A percentile compares a stretch with the other conserved stretches of the same genome.
These are phyloP conservation scores for Xiphophorus maculatus DNA, from an alignment of 2,113 vertebrate genomes.

Conservation along the genomic window DNA sequence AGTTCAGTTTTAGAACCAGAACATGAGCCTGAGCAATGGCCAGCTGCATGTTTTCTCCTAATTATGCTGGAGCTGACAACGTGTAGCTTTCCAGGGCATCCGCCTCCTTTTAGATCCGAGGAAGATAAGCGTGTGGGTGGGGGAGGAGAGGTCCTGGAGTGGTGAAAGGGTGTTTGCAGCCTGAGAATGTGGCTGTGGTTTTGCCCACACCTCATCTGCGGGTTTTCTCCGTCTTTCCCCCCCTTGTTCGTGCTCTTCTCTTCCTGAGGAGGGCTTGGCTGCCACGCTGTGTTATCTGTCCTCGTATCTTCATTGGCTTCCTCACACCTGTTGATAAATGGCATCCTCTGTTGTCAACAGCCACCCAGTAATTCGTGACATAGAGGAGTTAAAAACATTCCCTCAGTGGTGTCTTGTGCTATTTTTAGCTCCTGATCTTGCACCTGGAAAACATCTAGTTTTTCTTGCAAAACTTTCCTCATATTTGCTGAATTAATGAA, in stretches of 20 bases:
- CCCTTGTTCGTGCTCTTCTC: slow-evolving; percentile 19
- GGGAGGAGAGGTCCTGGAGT: slow-evolving; percentile 45
- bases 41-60: slow-evolving; percentile 49
- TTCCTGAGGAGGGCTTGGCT: slow-evolving; percentile 28
- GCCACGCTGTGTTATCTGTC: slow-evolving; percentile 67
- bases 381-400: slow-evolving; percentile 26
- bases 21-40: slow-evolving; percentile 33
- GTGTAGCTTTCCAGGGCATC: slow-evolving; percentile 52
- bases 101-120: slow-evolving; percentile 50
- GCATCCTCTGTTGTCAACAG: slow-evolving; percentile 79
- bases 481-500: background rate
- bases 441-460: background rate
- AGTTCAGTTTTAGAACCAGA: slow-evolving; percentile 55
- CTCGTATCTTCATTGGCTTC: slow-evolving; percentile 78
- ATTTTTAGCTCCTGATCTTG: background rate
- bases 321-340: slow-evolving; percentile 83
- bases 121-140: slow-evolving; percentile 49
- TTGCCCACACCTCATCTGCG: slow-evolving; percentile 52
- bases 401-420: slow-evolving; percentile 20
- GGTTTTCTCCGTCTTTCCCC: slow-evolving; percentile 20
- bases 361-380: slow-evolving; percentile 42
- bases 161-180: slow-evolving; percentile 69
- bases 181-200: slow-evolving; percentile 65
- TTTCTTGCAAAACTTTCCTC: background rate
- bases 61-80: slow-evolving; percentile 52